Evolutionary conservation across 2,888 invertebrate genomes (phyloP), one percentile per base, ranked within the genome.

Genomic region (Polymixis flavicincta): DNA sequence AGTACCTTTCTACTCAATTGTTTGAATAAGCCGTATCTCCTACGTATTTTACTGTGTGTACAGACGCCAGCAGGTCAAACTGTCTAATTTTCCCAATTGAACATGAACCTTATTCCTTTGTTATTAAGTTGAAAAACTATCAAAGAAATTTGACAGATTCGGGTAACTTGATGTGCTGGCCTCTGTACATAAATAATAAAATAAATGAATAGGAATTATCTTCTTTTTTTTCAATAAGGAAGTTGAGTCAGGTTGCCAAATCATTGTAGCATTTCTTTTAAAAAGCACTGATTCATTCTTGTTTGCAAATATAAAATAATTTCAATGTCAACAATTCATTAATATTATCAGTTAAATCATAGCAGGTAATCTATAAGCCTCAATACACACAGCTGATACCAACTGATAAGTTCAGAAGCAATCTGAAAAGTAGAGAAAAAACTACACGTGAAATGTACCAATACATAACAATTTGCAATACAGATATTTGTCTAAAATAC

Each of bases 291-390:
- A 70, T 52, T 71, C 52, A 78, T 70, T 48, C 1, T 25, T 83
- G 42, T 52, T 52, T 67, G 32, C 50, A 65, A 55, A 54, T 45
- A 61, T 25, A 37, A 48, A 61, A 32, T 54, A 6, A 52, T 42
- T 77, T n/a, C 48, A 60, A 55, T 52, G 42, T 54, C 52, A 65
- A 25, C 25, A 22, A 55, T 13, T 57, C 19, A 25, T 17, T 25
- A 8, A 42, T 68, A 13, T 65, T 72, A 80, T 83, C 83, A 52
- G 42, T 28, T 22, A 57, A 61, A 28, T 82, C 54, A 80, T 64
- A 32, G 11, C 11, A 28, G n/a, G 25, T 67, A 67, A 80, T 75
- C 60, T 37, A 2, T 17, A 9, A 63, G 32, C 19, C 28, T 42
- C 28, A 68, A 19, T 60, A 72, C 37, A 66, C 48, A 54, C 14